Evolutionary conservation across 2,113 vertebrate genomes (phyloP).

Genomic region (Macrotus californicus): DNA sequence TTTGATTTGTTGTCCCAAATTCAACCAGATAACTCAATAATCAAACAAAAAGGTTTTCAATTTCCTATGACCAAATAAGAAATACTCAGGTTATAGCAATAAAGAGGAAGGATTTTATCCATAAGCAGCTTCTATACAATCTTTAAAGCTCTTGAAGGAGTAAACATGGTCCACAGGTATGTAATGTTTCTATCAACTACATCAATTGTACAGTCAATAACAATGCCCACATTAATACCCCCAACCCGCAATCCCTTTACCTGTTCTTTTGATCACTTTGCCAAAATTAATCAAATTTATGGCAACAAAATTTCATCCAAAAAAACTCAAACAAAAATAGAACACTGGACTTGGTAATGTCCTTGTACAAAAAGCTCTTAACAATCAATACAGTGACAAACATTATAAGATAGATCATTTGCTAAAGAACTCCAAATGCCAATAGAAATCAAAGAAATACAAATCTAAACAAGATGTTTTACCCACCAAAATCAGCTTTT

Average conservation of each 20-base stretch:
- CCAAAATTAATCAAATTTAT: not conserved
- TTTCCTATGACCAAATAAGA: not conserved
- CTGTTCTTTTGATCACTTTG: not conserved
- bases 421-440: not conserved
- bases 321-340: not conserved
- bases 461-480: not conserved
- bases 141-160: not conserved
- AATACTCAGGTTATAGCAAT: not conserved
- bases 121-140: not conserved
- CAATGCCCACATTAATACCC: not conserved
- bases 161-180: not conserved
- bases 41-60: not conserved
- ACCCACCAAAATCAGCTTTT: not conserved
- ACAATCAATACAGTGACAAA: not conserved
- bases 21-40: not conserved
- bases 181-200: not conserved
- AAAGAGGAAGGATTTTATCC: not conserved
- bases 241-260: not conserved
- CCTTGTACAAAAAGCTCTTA: not conserved
- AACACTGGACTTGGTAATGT: not conserved
- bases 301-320: not conserved
- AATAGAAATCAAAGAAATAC: not conserved
- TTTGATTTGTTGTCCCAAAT: constrained; percentile 10
- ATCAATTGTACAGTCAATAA: not conserved
- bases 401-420: not conserved